Evolutionary conservation across 2,888 invertebrate genomes (phyloP).

Genomic region (Coecobrya sp.): DNA sequence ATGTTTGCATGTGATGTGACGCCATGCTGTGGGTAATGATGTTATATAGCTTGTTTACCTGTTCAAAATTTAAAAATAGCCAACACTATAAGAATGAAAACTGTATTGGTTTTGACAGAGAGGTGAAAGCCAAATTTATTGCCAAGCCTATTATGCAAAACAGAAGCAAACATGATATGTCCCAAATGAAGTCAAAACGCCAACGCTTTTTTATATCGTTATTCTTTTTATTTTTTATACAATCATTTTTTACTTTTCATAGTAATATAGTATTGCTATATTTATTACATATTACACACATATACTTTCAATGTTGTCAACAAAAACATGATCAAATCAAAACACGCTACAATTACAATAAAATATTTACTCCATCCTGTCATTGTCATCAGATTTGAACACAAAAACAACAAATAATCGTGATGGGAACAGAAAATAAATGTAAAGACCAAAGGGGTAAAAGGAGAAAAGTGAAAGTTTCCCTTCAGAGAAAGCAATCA

Average conservation of each 20-base stretch:
- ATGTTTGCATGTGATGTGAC: conserved; percentile 77
- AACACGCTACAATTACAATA: neutral
- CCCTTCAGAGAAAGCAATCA: neutral
- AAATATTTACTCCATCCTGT: neutral
- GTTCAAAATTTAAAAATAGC: no score
- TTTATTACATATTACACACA: conserved; percentile 16
- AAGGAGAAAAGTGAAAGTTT: neutral
- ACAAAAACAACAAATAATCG: neutral
- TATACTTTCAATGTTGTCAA: neutral
- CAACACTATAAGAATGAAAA: no score
- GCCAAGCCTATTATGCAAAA: no score
- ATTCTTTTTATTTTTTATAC: conserved; percentile 48
- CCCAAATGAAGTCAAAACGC: neutral
- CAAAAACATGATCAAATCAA: neutral
- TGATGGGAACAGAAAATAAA: neutral
- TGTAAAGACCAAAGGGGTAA: neutral
- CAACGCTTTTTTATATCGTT: conserved; percentile 41
- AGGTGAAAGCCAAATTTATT: neutral
- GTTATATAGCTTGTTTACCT: neutral
- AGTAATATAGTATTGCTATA: conserved; percentile 48
- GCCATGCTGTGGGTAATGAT: conserved; percentile 72
- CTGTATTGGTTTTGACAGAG: neutral
- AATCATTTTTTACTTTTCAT: conserved; percentile 34
- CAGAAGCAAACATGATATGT: neutral
- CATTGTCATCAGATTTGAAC: neutral